Base-by-base conservation (phyloP, 2,888 invertebrate genomes). In the Nymphalis c-album region DNA sequence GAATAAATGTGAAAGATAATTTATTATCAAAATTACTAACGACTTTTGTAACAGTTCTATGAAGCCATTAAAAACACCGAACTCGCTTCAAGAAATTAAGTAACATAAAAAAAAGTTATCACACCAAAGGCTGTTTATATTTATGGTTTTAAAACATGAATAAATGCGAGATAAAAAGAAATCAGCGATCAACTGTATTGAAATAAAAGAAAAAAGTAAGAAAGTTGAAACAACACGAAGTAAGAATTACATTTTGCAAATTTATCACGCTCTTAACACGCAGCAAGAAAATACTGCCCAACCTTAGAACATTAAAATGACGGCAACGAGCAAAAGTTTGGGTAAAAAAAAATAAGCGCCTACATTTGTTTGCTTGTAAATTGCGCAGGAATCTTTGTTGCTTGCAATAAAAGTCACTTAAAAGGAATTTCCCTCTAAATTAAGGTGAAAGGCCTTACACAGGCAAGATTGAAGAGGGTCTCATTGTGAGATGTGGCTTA, bases 391-490 rank as follows among this genome's bases (percentile, higher is more conserved):
- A 75, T 77, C 76, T 79, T 78, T 74, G 76, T 76, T 70, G 71
- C 70, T 73, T 68, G 78, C 73, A 79, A 80, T 83, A 81, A 83
- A 84, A 83, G 80, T 81, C 81, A 82, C 77, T 81, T 79, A 76
- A 74, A 74, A 71, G 77, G 73, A 78, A 78, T 82, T 79, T 75
- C 76, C 71, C 75, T 75, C 75, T 77, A 80, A 82, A 80, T 81
- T 79, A 80, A 80, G 80, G 80, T 79, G 72, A 73, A 77, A 77
- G 71, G 68, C 70, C 73, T 73, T 74, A 73, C 75, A 74, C 75
- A 72, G 76, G 65, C 73, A 77, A 81, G 82, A 81, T 80, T 83
- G 81, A 82, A 78, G 78, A 82, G 82, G 82, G 82, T 82, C 75
- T 74, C 75, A 75, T 78, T 78, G 78, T 80, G 78, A 80, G 78